A percentile compares a stretch with the other conserved stretches of the same genome.
Evolutionary conservation across 2,888 invertebrate species (phyloP).

Genomic region (Epistrophe grossulariae): DNA sequence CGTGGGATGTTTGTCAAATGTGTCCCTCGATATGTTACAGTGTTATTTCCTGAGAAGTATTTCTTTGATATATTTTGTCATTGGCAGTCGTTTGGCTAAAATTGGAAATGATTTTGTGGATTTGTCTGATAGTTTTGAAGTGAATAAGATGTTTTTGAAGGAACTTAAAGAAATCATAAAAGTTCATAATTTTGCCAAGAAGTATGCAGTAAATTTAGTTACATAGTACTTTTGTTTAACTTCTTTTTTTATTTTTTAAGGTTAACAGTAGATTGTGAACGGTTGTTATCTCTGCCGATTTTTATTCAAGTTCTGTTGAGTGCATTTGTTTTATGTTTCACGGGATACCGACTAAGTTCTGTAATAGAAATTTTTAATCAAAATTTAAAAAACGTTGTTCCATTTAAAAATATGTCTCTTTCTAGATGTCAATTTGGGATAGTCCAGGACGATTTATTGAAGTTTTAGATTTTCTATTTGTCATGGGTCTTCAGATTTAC

Average conservation of each 20-base stretch:
- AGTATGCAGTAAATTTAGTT: constrained; percentile 12
- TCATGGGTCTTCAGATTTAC: constrained; percentile 80
- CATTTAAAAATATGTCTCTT: not conserved
- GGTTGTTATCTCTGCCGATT: constrained; percentile 77
- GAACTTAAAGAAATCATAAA: constrained; percentile 31
- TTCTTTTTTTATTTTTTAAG: constrained; percentile 2
- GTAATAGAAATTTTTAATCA: constrained; percentile 32
- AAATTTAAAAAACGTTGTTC: not conserved
- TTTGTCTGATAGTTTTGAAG: not conserved
- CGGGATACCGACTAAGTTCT: constrained; percentile 78
- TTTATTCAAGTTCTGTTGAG: constrained; percentile 80
- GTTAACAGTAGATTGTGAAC: constrained; percentile 46
- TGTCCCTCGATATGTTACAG: constrained; percentile 79
- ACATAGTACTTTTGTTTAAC: not conserved
- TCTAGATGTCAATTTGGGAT: constrained; percentile 45
- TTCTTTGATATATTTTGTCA: constrained; percentile 77
- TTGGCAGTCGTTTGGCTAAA: constrained; percentile 77
- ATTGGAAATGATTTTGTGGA: constrained; percentile 13
- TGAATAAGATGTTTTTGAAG: not conserved
- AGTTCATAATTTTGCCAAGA: constrained; percentile 40
- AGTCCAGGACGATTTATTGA: constrained; percentile 55
- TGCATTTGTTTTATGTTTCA: constrained; percentile 79
- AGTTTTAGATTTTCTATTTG: constrained; percentile 77
- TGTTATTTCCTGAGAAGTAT: constrained; percentile 80
- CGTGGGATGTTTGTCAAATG: constrained; percentile 77